Evolutionary conservation across 2,113 vertebrate species (phyloP).

Genomic region (Silurus glanis): DNA sequence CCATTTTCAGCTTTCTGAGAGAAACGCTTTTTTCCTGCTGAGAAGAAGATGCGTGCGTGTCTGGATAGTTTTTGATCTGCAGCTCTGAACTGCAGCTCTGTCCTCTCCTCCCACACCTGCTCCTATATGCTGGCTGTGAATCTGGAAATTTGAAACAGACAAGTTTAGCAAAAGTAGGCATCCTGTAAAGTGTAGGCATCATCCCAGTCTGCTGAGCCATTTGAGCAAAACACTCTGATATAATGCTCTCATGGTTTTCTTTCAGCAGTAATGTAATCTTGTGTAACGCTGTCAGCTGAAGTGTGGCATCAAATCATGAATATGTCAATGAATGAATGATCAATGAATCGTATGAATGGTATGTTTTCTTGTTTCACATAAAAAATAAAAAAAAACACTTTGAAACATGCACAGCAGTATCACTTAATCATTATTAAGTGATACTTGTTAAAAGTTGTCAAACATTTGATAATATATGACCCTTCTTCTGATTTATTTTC

Average conservation of each 20-base stretch:
- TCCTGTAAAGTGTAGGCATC: not conserved
- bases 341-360: not conserved
- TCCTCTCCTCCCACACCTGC: conserved; percentile 17
- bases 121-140: not conserved
- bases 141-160: not conserved
- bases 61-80: not conserved
- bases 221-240: not conserved
- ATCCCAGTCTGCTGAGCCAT: not conserved
- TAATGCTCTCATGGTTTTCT: not conserved
- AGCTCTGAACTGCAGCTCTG: not conserved
- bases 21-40: not conserved
- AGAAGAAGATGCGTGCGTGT: not conserved
- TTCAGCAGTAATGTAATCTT: not conserved
- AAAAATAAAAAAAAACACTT: no score
- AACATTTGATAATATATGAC: no score
- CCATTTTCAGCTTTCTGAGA: conserved; percentile 4
- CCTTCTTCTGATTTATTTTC: not conserved
- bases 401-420: not conserved
- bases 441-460: not conserved
- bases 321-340: not conserved
- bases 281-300: not conserved
- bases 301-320: not conserved
- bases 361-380: not conserved
- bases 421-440: not conserved
- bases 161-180: not conserved